Evolutionary conservation across 2,113 vertebrate genomes (phyloP), one percentile per base, ranked within the genome.

Genomic region (Vicugna pacos): DNA sequence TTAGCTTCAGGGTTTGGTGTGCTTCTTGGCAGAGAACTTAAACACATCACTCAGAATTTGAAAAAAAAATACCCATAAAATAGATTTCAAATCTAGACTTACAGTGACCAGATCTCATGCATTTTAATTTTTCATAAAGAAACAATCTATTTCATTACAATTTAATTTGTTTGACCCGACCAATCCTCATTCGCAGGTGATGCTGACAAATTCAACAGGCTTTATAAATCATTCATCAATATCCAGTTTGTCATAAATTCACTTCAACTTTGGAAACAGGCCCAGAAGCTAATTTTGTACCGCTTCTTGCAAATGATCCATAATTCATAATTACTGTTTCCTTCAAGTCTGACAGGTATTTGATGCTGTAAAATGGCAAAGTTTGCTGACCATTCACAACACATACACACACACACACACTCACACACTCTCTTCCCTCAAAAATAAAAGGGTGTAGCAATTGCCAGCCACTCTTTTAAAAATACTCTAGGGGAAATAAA

Each of bases 141-240:
- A 96, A 96, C 96, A 97, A 98, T 98, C 98, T 98, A 97, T 98
- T 98, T 97, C 98, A 97, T 98, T 98, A 97, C 84, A 89, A 95
- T 97, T 97, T 98, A 94, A 98, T 97, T 98, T 91, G 85, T 95
- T 97, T 98, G 91, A 95, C 96, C 97, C 98, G 98, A 99, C 97
- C 98, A 98, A 98, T 98, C 97, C 98, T 97, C 72, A 83, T 91
- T 70, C 73, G 69, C 72, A 48, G 48, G 84, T 84, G 79, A 19
- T 85, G 89, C 76, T 92, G 17, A 98, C 95, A 97, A 97, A 98
- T 98, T 97, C 97, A 96, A 97, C 97, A 96, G 97, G 97, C 96
- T 98, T 97, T 97, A 97, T 97, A 98, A 98, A 98, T 98, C 98
- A 98, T 98, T 93, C 93, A 98, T 98, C 98, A 98, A 96, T 97